Base-by-base conservation (phyloP, 2,888 invertebrate genomes). In the Lacanobia oleracea region DNA sequence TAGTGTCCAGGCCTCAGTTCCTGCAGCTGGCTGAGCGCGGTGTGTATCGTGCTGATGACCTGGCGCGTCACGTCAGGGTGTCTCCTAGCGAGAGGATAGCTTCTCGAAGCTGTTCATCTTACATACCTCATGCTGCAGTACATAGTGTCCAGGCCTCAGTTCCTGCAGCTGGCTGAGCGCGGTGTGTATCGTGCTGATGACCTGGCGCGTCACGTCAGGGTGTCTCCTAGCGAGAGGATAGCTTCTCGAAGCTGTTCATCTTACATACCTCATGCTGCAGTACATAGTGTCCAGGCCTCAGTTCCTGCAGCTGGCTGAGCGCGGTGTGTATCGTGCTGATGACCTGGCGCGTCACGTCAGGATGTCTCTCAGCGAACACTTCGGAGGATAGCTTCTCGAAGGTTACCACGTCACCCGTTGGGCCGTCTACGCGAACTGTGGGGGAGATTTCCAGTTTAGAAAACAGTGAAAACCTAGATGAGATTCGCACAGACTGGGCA, bases 81-180 rank as follows among this genome's bases (percentile, higher is more conserved):
- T n/a, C 50, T 50, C 50, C n/a, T 50, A n/a, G 50, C 18, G 7
- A n/a, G 50, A 50, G 50, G 50, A 50, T 7, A 51, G 50, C 50
- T 21, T 50, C 9, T 37, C 18, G 33, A n/a, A 37, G 56, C 10
- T 23, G 23, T 54, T 56, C 27, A 10, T 56, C 10, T 18, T 51
- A 45, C 54, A 45, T 12, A 94, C 94, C 89, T 94, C 92, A 72
- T 95, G 95, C 7, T 86, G 83, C 63, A 95, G 77, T 18, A 95
- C 48, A 68, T 95, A 95, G 37, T 87, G 75, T 0, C 93, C 94
- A 0, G 94, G 92, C 83, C 88, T 64, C 59, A 95, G 82, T 0
- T 89, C 92, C 48, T 87, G 89, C 62, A 95, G 88, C 76, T 93
- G 93, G 16, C 69, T 72, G 12, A 93, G 78, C 0, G 89, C 67